Conservation (phyloP, 2,888 invertebrate species). For the Limnephilus rhombicus region DNA sequence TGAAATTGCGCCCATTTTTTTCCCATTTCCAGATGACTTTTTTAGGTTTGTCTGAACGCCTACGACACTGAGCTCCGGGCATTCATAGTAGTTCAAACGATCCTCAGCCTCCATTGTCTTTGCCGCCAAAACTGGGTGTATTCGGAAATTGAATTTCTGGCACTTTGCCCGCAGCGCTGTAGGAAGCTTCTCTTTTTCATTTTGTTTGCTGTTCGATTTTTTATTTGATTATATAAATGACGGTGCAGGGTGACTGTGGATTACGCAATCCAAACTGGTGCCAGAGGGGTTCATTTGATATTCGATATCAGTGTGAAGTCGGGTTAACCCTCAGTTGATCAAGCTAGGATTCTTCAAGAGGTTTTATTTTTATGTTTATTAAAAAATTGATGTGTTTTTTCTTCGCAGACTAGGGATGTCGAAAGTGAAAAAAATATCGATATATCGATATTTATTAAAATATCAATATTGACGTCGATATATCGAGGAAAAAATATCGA, state of each 20-base stretch:
- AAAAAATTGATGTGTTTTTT: too few species aligned
- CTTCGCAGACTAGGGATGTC: too few species aligned
- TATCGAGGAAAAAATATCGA: too few species aligned
- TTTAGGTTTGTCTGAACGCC: not conserved
- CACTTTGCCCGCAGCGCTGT: conserved; percentile 18
- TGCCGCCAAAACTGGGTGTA: conserved; percentile 24
- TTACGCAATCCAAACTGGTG: not conserved
- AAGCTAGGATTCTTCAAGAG: too few species aligned
- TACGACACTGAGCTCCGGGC: not conserved
- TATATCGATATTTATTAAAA: too few species aligned
- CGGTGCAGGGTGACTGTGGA: not conserved
- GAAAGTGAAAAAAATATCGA: too few species aligned
- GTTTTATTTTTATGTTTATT: too few species aligned
- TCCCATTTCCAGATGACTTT: not conserved
- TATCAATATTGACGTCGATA: too few species aligned
- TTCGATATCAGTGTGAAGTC: not conserved
- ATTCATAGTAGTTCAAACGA: not conserved
- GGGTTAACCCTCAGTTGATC: too few species aligned
- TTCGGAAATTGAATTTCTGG: conserved; percentile 39
- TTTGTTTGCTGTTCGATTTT: conserved; percentile 12
- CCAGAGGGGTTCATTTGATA: not conserved
- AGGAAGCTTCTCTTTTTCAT: not conserved
- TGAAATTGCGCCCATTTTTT: not conserved
- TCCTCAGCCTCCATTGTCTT: conserved; percentile 11
- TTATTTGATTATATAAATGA: not conserved